phyloP scores from a whole-genome alignment of 1,140 invertebrate genomes.

The Frieseomelitta varia region DNA sequence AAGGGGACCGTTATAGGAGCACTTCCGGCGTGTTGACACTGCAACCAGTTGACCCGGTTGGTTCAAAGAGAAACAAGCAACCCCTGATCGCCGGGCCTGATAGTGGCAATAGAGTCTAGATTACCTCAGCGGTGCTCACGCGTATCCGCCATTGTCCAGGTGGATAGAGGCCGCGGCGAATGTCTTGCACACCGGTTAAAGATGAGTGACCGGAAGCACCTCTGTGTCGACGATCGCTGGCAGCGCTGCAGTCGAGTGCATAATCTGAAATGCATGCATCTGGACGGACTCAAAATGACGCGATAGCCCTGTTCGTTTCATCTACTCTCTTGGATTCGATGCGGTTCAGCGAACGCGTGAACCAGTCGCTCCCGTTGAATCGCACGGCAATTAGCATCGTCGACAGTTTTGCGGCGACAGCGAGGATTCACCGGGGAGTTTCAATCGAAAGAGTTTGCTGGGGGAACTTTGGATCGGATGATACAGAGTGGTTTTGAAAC shows the following conservation, averaged over 20 bases:
- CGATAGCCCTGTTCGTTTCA: conserved; percentile 34
- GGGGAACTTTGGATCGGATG: background rate
- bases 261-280: conserved; percentile 70
- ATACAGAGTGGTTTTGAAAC: background rate
- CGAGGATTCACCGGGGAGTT: background rate
- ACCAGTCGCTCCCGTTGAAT: background rate
- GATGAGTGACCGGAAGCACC: conserved; percentile 41
- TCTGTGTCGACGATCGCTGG: conserved; percentile 43
- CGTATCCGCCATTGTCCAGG: conserved; percentile 36
- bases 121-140: conserved; percentile 72
- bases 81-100: conserved; percentile 71
- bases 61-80: conserved; percentile 71
- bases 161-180: background rate
- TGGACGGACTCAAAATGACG: conserved; percentile 62
- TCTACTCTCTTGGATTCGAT: conserved; percentile 37
- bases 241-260: conserved; percentile 47
- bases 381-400: background rate
- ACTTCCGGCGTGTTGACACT: conserved; percentile 75
- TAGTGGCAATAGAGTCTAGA: conserved; percentile 74
- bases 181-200: background rate
- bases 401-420: background rate
- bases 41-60: conserved; percentile 72
- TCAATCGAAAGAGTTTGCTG: background rate
- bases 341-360: background rate
- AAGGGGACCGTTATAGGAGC: conserved; percentile 67